Evolutionary conservation across 2,888 invertebrate species (phyloP), one percentile per base, ranked within the genome.

Genomic region (Clusia tigrina): DNA sequence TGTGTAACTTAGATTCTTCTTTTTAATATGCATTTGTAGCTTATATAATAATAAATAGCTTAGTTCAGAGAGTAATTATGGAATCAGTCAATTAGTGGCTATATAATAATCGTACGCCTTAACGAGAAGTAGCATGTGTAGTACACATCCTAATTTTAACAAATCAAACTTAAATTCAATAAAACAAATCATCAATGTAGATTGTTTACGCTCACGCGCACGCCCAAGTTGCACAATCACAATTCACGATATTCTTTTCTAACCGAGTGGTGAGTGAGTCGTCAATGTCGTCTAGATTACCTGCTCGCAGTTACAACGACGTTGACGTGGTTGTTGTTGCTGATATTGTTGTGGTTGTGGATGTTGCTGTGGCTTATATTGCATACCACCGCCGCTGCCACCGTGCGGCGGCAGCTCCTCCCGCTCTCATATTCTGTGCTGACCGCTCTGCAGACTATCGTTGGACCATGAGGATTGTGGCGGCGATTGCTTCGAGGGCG

Each of bases 381-480:
- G n/a, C n/a, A n/a, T 60, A 54, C 54, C 58, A 52, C 42, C 62
- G 51, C 38, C 48, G 54, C 63, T 63, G 65, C 64, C 63, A 59
- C 62, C 65, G 63, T 59, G 63, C 63, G 62, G 42, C n/a, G 38
- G 60, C 53, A 63, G 55, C 58, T 65, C 57, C 62, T 60, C 63
- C 32, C 24, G 25, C 24, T 53, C 74, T 80, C 79, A 81, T 66
- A 81, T 78, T 59, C 78, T 77, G 65, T 78, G 75, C 66, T 69
- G 42, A 20, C 75, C 68, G 65, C 78, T 73, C 59, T 77, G 73
- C 55, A 80, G 64, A 65, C 71, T 78, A 58, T 81, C 81, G 63
- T 73, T 76, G 6, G 81, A 78, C 81, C 81, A 80, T 15, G 79
- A 74, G 63, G 76, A 60, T 37, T 66, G 68, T n/a, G 57, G 42